A percentile compares a stretch with the other conserved stretches of the same genome.
These are phyloP conservation scores for Typhlomys cinereus DNA, from an alignment of 2,113 vertebrate genomes.

Conservation along the genomic window DNA sequence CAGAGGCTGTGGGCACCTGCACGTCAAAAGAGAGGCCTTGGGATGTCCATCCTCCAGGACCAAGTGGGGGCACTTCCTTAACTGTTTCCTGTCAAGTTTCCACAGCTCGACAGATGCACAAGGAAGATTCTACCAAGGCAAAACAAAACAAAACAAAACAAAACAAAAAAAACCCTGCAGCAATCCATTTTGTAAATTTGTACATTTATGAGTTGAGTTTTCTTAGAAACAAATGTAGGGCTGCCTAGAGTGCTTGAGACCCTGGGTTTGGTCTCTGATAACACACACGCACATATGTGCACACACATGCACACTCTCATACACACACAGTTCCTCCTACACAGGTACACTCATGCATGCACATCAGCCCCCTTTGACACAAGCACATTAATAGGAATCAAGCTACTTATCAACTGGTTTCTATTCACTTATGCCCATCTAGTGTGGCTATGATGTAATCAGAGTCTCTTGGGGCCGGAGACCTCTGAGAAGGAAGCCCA, in stretches of 20 bases:
- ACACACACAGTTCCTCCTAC: rapidly evolving
- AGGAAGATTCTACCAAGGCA: neutral
- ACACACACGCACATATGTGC: neutral
- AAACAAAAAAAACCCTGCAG: neutral
- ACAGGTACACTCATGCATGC: neutral
- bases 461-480: neutral
- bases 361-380: no score
- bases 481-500: neutral
- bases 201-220: neutral
- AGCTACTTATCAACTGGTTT: neutral
- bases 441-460: neutral
- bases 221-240: neutral
- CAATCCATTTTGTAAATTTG: neutral
- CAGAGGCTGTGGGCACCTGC: neutral
- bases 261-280: neutral
- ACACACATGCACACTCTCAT: neutral
- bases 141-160: neutral
- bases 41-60: no score
- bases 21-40: neutral
- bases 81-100: neutral
- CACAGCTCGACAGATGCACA: no score
- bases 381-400: no score
- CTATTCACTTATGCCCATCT: neutral
- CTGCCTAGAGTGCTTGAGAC: neutral
- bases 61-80: neutral